These are phyloP conservation scores for Lutjanus campechanus DNA, from an alignment of 2,797 vertebrate species.

Conservation along the genomic window DNA sequence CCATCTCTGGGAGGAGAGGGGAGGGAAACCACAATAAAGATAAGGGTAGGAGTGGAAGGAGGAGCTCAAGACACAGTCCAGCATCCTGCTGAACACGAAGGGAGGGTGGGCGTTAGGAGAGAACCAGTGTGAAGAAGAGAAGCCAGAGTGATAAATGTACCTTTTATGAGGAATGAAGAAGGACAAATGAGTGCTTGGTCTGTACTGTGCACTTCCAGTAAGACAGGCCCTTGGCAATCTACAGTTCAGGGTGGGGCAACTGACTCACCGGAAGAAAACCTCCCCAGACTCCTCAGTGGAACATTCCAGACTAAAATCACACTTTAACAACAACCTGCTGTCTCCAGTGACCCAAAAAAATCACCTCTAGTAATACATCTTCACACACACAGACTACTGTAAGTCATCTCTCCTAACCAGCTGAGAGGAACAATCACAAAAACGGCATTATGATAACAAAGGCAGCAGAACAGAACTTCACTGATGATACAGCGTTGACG, in stretches of 20 bases:
- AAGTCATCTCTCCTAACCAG: conserved; percentile 11
- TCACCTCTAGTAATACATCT: conserved; percentile 18
- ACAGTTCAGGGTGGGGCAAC: conserved; percentile 62
- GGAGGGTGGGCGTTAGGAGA: not conserved
- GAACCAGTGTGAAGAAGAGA: conserved; percentile 20
- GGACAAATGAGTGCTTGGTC: conserved; percentile 28
- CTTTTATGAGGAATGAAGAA: conserved; percentile 37
- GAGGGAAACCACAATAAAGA: conserved; percentile 51
- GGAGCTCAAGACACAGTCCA: conserved; percentile 23
- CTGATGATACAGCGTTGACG: conserved; percentile 50
- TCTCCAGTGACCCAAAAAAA: conserved; percentile 46
- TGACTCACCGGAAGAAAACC: conserved; percentile 64
- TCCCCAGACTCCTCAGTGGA: conserved; percentile 27
- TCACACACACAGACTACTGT: not conserved
- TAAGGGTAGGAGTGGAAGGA: conserved; percentile 40
- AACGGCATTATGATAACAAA: conserved; percentile 17
- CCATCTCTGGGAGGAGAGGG: conserved; percentile 41
- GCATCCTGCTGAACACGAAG: conserved; percentile 26
- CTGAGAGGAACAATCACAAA: conserved; percentile 10
- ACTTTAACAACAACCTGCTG: conserved; percentile 54
- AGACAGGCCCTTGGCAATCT: conserved; percentile 68
- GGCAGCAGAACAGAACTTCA: conserved; percentile 36
- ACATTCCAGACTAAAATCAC: conserved; percentile 69
- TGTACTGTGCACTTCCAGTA: conserved; percentile 60
- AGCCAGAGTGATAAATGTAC: conserved; percentile 39